phyloP scores from a whole-genome alignment of 2,113 vertebrate genomes.

The Anser brachyrhynchus region DNA sequence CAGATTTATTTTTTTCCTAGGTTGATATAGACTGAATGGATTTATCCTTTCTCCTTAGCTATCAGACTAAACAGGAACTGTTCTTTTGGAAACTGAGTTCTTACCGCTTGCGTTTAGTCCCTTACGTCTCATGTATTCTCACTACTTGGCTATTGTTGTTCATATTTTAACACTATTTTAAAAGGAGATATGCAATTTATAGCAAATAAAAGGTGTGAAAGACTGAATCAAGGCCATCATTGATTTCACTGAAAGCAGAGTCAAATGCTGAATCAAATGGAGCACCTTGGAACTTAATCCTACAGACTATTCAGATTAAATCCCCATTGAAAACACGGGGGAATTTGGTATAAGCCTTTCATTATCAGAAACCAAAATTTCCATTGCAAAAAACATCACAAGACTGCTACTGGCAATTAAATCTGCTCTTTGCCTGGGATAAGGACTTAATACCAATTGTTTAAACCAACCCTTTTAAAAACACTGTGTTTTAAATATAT shows the following conservation, averaged over 20 bases:
- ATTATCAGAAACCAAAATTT: constrained; percentile 21
- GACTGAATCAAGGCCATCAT: constrained; percentile 22
- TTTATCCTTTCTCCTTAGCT: neutral
- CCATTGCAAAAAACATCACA: constrained; percentile 1
- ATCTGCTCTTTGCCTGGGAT: neutral
- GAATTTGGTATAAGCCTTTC: constrained; percentile 17
- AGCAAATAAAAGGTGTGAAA: constrained; percentile 20
- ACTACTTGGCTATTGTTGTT: neutral
- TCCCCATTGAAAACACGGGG: neutral
- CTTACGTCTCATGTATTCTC: neutral
- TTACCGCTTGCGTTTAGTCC: neutral
- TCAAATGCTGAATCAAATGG: constrained; percentile 10
- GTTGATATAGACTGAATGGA: neutral
- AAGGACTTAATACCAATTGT: neutral
- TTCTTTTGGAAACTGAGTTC: neutral
- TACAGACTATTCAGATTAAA: constrained; percentile 25
- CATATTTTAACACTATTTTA: constrained; percentile 10
- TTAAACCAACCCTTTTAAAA: neutral
- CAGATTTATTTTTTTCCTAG: neutral
- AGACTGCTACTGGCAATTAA: constrained; percentile 7
- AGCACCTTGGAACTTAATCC: constrained; percentile 17
- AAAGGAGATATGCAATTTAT: neutral
- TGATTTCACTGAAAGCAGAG: constrained; percentile 17
- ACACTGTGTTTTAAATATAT: neutral
- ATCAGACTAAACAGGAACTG: neutral